phyloP scores from a whole-genome alignment of 2,113 vertebrate genomes.

The Hippocampus guttulatus region DNA sequence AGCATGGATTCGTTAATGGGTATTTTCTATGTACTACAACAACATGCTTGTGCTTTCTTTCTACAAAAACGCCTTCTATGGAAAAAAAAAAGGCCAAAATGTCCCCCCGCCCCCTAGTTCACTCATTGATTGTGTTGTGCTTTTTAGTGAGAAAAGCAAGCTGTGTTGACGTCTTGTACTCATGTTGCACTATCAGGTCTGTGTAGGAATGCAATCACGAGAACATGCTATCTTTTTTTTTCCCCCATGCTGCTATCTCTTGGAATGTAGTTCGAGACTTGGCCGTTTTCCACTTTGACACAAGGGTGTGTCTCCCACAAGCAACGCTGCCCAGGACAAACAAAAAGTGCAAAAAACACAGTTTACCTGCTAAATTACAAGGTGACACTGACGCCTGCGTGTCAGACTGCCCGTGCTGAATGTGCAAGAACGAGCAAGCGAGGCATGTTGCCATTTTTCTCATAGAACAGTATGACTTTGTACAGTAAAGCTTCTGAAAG shows the following conservation, averaged over 20 bases:
- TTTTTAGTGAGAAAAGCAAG: conserved; percentile 36
- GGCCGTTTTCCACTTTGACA: conserved; percentile 40
- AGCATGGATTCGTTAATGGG: background rate
- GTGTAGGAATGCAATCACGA: conserved; percentile 48
- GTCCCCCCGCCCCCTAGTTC: background rate
- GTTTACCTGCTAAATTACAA: conserved; percentile 28
- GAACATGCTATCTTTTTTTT: conserved; percentile 30
- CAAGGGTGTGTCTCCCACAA: conserved; percentile 41
- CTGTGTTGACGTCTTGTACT: conserved; percentile 25
- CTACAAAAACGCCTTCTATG: too few relatives aligned
- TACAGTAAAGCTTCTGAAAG: background rate
- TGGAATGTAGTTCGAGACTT: conserved; percentile 48
- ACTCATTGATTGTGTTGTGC: background rate
- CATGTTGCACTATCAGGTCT: conserved; percentile 34
- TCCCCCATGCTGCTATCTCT: conserved; percentile 49
- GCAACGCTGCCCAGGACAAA: conserved; percentile 44
- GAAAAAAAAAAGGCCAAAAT: too few relatives aligned
- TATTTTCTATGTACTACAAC: background rate
- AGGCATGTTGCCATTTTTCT: background rate
- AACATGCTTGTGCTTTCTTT: too few relatives aligned
- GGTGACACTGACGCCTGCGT: conserved; percentile 16
- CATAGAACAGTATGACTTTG: background rate
- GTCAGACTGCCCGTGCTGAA: conserved; percentile 4
- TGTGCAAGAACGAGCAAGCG: conserved; percentile 4
- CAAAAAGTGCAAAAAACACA: conserved; percentile 27